phyloP scores from a whole-genome alignment of 2,888 invertebrate species.

The Sesamia inferens region DNA sequence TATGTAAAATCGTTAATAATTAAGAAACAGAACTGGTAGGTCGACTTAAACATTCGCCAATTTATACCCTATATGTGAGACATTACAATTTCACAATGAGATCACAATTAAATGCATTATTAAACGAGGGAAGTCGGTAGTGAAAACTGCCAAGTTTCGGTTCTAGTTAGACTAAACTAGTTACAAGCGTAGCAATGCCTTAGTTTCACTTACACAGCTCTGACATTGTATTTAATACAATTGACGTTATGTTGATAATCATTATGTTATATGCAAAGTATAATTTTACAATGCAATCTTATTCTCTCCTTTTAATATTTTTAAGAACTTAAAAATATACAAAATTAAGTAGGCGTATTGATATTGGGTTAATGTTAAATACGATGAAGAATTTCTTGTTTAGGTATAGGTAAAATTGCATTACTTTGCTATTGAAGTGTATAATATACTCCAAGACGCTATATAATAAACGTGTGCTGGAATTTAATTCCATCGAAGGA shows the following conservation, averaged over 20 bases:
- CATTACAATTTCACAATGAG: slow-evolving; percentile 76
- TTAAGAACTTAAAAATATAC: slow-evolving; percentile 84
- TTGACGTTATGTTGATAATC: slow-evolving; percentile 79
- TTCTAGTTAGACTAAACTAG: slow-evolving; percentile 59
- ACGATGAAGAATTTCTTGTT: slow-evolving; percentile 50
- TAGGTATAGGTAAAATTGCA: slow-evolving; percentile 48
- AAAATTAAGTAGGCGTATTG: slow-evolving; percentile 64
- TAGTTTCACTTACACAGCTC: slow-evolving; percentile 75
- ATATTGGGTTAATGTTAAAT: slow-evolving; percentile 54
- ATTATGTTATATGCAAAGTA: slow-evolving; percentile 81
- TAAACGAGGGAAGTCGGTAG: slow-evolving; percentile 70
- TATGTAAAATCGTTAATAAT: slow-evolving; percentile 61
- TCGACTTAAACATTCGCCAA: slow-evolving; percentile 63
- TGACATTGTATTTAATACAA: slow-evolving; percentile 88
- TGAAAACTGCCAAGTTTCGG: slow-evolving; percentile 59
- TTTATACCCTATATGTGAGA: slow-evolving; percentile 64
- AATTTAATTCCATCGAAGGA: slow-evolving; percentile 80
- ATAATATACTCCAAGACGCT: slow-evolving; percentile 48
- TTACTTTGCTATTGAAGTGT: slow-evolving; percentile 50
- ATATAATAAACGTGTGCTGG: slow-evolving; percentile 64
- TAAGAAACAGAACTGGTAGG: slow-evolving; percentile 53
- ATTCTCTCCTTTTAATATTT: slow-evolving; percentile 87
- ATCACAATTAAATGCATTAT: slow-evolving; percentile 88
- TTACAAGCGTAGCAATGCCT: slow-evolving; percentile 72
- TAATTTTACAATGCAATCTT: slow-evolving; percentile 87